Evolutionary conservation across 2,113 vertebrate species (phyloP), one percentile per base, ranked within the genome.

Genomic region (Chionis minor): DNA sequence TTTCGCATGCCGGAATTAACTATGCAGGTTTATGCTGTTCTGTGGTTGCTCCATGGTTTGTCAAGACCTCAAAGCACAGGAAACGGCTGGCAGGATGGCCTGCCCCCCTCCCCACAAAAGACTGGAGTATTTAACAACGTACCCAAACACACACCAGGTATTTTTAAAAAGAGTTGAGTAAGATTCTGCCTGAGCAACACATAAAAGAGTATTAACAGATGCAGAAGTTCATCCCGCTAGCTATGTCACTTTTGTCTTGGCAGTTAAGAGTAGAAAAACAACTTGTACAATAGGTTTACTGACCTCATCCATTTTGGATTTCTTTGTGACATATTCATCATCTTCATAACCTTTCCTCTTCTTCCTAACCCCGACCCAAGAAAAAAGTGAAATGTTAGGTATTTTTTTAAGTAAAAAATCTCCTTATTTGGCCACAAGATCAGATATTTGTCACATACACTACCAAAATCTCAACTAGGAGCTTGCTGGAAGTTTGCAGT

Each of bases 291-390:
- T 4, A 47, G 10, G 16, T 66, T 70, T 90, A 95, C 98, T 95
- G 78, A 98, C 98, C 98, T 98, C 99, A 74, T 99, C 99, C 44
- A 98, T 82, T 94, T 98, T 99, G 8, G 98, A 73, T 94, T 98
- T 99, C 97, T 99, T 99, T 27, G 98, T 79, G 7, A 99, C 93
- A 18, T 98, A 98, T 19, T 98, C 99, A 49, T 99, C 99, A 42
- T 99, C 99, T 97, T 99, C 99, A 88, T 98, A 99, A 61, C 99
- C 99, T 94, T 99, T 98, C 92, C 99, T 99, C 95, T 99, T 99
- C 98, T 98, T 99, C 93, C 99, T 99, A 97, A 70, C 35, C 94
- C 45, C 81, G 87, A 93, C 22, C 9, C 51, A 94, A 69, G 32
- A 56, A 42, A 63, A 59, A 75, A 78, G 26, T 10, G 5, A 82